Base-by-base conservation (phyloP, 2,113 vertebrate species). In the Ochotona princeps region DNA sequence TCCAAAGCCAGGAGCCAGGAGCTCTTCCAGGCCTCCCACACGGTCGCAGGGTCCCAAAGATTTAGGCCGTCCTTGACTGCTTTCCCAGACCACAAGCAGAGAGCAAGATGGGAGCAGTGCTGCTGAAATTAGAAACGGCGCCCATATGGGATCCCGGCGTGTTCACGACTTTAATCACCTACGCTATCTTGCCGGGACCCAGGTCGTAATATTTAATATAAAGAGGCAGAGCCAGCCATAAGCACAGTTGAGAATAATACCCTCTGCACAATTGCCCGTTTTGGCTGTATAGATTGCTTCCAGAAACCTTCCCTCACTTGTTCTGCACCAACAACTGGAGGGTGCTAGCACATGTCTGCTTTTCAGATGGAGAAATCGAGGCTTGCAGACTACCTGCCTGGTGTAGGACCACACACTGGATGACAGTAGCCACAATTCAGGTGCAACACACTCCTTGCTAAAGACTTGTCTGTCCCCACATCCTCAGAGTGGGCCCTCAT, bases 161-260 rank as follows among this genome's bases (percentile, higher is more conserved):
- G 38, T 44, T 44, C 38, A 44, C 4, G 38, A 44, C 38, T 44
- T 44, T 44, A 44, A 44, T 6, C 38, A 44, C 38, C 38, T 44
- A 44, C 6, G 38, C 38, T 44, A 44, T 44, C 38, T 3, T 6
- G 6, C 38, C 38, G 6, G 38, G 6, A 44, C 38, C 38, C 38
- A 44, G 38, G 38, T 87, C 87, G 61, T 6, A 76, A 92, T 81
- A 69, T 85, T 81, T 92, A 87, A 85, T 75, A 79, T 75, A 65
- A 89, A 94, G 74, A 90, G 73, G 70, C 18, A 35, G 8, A 73
- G 47, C 14, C 81, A 65, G 47, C 4, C 15, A 12, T 72, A 60
- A 57, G 91, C 67, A 88, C 76, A 81, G 87, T 21, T 67, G 92
- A 81, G 82, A 83, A 57, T 57, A 83, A 72, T 44, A 90, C 84